A percentile compares a stretch with the other conserved stretches of the same genome.
Conservation (phyloP, 2,888 invertebrate species). For the Leptopterna dolabrata region DNA sequence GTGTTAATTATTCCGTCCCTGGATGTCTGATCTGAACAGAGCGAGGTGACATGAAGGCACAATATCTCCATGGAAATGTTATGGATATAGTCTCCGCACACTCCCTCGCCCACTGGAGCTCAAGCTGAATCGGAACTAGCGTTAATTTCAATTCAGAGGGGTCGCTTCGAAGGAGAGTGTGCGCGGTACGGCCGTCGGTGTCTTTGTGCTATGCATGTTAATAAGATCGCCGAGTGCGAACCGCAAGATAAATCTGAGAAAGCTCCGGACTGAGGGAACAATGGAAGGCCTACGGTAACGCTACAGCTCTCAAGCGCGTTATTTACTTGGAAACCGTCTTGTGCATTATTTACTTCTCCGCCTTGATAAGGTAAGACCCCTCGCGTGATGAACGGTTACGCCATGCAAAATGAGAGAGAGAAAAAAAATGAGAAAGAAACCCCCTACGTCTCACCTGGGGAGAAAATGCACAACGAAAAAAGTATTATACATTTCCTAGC, state of each 20-base stretch:
- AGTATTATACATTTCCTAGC: not conserved
- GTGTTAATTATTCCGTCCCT: conserved; percentile 26
- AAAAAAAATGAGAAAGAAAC: not conserved
- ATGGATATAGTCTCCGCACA: not conserved
- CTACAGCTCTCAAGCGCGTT: conserved; percentile 38
- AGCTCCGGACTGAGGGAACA: conserved; percentile 13
- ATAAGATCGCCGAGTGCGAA: conserved; percentile 35
- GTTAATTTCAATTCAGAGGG: conserved; percentile 44
- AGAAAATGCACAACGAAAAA: not conserved
- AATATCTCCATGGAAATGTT: conserved; percentile 38
- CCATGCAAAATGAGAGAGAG: conserved; percentile 13
- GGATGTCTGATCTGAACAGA: conserved; percentile 16
- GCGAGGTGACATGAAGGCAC: conserved; percentile 43
- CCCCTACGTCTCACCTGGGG: not conserved
- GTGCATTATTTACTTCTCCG: conserved; percentile 34
- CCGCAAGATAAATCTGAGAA: conserved; percentile 45
- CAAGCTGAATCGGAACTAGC: conserved; percentile 44
- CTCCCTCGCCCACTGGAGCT: not conserved
- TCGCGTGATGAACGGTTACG: conserved; percentile 41
- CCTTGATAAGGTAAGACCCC: conserved; percentile 28
- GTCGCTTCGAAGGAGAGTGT: not conserved
- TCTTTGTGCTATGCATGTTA: conserved; percentile 47
- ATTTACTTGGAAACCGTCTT: conserved; percentile 38
- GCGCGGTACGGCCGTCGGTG: not conserved
- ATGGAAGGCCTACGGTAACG: not conserved